These are phyloP conservation scores for Sebastes baramenuke DNA, from an alignment of 2,797 vertebrate genomes.

Conservation along the genomic window DNA sequence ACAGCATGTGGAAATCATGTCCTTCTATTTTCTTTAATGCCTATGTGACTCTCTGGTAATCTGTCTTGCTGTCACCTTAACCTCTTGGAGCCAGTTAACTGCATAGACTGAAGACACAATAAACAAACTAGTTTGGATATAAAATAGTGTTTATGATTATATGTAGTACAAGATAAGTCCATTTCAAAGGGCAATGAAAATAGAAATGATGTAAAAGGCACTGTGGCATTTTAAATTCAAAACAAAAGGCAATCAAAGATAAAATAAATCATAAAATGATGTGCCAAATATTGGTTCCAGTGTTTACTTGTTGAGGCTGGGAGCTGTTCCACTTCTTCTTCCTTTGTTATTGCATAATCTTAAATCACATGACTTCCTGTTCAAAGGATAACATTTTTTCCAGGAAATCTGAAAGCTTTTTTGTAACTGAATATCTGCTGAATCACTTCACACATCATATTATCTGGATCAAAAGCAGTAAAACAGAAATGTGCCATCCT, in stretches of 20 bases:
- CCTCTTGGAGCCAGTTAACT: too few relatives aligned
- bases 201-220: not conserved
- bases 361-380: not conserved
- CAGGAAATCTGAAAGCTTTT: not conserved
- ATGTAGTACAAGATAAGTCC: not conserved
- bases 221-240: not conserved
- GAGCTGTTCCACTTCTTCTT: not conserved
- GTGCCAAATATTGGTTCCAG: not conserved
- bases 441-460: not conserved
- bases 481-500: not conserved
- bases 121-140: not conserved
- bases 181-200: not conserved
- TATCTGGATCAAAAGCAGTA: not conserved
- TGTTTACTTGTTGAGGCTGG: not conserved
- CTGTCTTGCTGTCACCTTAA: too few relatives aligned
- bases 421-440: not conserved
- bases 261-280: not conserved
- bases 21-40: not conserved
- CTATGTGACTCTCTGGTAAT: too few relatives aligned
- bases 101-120: not conserved
- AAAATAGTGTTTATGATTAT: not conserved
- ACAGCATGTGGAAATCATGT: not conserved
- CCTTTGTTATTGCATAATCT: not conserved
- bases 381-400: not conserved
- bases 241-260: not conserved